Base-by-base conservation (phyloP, 2,113 vertebrate genomes). In the Puffinus mauretanicus region DNA sequence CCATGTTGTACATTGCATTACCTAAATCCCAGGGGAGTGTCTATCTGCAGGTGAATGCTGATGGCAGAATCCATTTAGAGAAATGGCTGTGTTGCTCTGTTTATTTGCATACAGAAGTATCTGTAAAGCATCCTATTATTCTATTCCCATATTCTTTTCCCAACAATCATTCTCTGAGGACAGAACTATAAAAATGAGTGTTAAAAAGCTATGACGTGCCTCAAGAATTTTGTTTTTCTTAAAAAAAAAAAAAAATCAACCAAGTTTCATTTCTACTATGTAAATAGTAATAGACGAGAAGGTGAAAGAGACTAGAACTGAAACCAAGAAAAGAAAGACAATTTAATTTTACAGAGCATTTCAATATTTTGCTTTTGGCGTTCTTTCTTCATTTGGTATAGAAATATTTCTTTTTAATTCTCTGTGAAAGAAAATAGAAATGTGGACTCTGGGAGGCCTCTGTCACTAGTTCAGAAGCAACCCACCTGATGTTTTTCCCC, bases 101-200 rank as follows among this genome's bases (percentile, higher is more conserved):
- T 92, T 91, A 77, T 95, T 96, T 97, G 83, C 81, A 89, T 88
- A 75, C 24, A 76, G 55, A 51, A 75, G 34, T 60, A 69, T 70
- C 77, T 57, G 61, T 64, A 88, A 88, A 90, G 57, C 25, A 82
- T 81, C 44, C 36, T 46, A 21, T 88, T 76, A 54, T 67, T 92
- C 47, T 54, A 12, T n/a, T 60, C 32, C 49, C 15, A 34, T 71
- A 26, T 40, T 65, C 22, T 79, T 91, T 51, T n/a, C n/a, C 80
- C 4, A 27, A 8, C 25, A 94, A 51, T 30, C 32, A 40, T 84
- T 79, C 81, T 95, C 62, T 66, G 51, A 93, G 61, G 46, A 66
- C 40, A 73, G 46, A 85, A 54, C 16, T 57, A 18, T 85, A 87
- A 76, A 95, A 91, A 77, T 1, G 0, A 77, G 8, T 51, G 40